A percentile compares a stretch with the other conserved stretches of the same genome.
These are phyloP conservation scores for Thymelicus sylvestris DNA, from an alignment of 2,888 invertebrate genomes.

Conservation along the genomic window DNA sequence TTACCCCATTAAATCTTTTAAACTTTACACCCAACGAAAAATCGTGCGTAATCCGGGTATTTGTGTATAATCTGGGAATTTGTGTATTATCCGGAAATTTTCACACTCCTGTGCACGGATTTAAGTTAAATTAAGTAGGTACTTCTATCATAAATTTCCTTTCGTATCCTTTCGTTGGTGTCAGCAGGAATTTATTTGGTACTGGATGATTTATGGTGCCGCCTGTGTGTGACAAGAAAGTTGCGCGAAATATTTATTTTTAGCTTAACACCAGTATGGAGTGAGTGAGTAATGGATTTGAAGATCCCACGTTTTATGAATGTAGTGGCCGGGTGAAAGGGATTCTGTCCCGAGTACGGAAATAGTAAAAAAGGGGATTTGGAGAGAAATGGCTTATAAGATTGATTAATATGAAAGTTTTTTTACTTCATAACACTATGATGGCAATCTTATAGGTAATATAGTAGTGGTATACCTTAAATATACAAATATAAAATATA, in stretches of 20 bases:
- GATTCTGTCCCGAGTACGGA: background rate
- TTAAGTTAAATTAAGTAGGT: constrained; percentile 37
- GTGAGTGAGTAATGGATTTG: constrained; percentile 37
- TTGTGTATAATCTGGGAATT: constrained; percentile 17
- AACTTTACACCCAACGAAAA: constrained; percentile 2
- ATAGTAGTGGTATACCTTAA: too few species aligned
- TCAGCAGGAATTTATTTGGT: constrained; percentile 36
- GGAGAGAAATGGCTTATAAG: background rate
- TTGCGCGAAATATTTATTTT: constrained; percentile 39
- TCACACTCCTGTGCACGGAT: constrained; percentile 20
- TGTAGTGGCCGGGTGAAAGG: constrained; percentile 22
- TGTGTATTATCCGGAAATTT: constrained; percentile 24
- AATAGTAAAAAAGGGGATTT: constrained; percentile 3
- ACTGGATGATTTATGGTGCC: constrained; percentile 37
- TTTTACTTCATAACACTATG: background rate
- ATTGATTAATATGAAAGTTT: background rate
- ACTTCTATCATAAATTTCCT: constrained; percentile 31
- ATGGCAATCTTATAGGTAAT: too few species aligned
- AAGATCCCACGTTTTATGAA: constrained; percentile 19
- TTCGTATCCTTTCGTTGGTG: constrained; percentile 32
- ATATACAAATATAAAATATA: too few species aligned
- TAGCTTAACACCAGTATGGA: constrained; percentile 31
- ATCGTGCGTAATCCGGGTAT: constrained; percentile 25
- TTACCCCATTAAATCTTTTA: constrained; percentile 6
- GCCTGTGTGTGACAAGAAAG: constrained; percentile 37